Conservation (phyloP, 2,888 invertebrate genomes). For the Oscheius sp. region DNA sequence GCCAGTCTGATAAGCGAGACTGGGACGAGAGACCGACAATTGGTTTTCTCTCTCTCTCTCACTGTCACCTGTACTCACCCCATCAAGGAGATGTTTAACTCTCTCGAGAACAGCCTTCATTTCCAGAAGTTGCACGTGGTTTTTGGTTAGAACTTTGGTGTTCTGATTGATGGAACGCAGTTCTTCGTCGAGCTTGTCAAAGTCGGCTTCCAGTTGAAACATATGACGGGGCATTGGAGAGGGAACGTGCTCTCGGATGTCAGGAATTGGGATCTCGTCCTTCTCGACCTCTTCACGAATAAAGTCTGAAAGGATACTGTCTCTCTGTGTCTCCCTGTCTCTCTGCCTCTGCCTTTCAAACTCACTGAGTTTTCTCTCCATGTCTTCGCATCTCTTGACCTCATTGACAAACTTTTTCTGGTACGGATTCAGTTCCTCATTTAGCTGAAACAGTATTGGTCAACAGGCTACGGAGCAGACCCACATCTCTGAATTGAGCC, state of each 20-base stretch:
- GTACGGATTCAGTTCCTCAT: conserved; percentile 65
- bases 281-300: conserved; percentile 63
- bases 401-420: conserved; percentile 69
- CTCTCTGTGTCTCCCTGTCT: too few relatives aligned
- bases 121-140: conserved; percentile 63
- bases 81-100: conserved; percentile 57
- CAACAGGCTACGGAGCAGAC: neutral
- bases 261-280: conserved; percentile 56
- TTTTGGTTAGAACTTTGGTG: conserved; percentile 54
- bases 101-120: conserved; percentile 65
- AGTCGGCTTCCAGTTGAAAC: conserved; percentile 64
- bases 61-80: conserved; percentile 39
- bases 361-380: conserved; percentile 69
- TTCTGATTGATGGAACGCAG: conserved; percentile 61
- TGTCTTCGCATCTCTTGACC: conserved; percentile 67
- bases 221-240: conserved; percentile 68
- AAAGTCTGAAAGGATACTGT: conserved; percentile 42
- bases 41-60: conserved; percentile 23
- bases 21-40: conserved; percentile 27
- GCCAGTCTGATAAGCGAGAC: conserved; percentile 6
- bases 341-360: neutral
- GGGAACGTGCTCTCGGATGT: conserved; percentile 55
- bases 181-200: conserved; percentile 70
- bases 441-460: conserved; percentile 53
- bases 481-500: conserved; percentile 68